Conservation (phyloP, 2,797 vertebrate genomes). For the Chromis chromis region DNA sequence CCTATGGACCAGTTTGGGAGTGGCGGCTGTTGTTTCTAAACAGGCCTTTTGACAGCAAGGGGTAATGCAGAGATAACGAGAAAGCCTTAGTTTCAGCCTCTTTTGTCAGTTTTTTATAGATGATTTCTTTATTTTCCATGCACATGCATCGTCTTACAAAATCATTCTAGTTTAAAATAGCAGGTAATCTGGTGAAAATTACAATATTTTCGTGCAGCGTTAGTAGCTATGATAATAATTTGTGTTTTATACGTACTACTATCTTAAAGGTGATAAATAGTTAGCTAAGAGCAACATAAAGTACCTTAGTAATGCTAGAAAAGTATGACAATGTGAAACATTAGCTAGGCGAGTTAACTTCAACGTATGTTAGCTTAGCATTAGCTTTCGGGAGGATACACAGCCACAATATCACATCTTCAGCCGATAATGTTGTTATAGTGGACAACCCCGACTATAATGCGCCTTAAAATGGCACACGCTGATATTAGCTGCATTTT, state of each 20-base stretch:
- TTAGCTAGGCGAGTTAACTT: not conserved
- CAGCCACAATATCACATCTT: not conserved
- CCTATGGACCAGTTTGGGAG: no score
- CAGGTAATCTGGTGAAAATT: no score
- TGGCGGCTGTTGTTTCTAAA: no score
- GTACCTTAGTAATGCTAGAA: not conserved
- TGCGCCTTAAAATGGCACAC: not conserved
- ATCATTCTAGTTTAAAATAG: no score
- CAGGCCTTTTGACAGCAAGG: no score
- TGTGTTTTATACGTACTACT: not conserved
- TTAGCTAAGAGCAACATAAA: accelerated
- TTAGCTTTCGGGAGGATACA: slow-evolving; percentile 48
- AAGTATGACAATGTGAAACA: not conserved
- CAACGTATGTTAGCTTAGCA: slow-evolving; percentile 62
- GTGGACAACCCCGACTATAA: no score
- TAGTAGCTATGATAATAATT: not conserved
- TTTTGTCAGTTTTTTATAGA: no score
- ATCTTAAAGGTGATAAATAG: not conserved
- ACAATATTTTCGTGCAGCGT: no score
- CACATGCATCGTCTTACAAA: no score
- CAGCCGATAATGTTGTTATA: not conserved
- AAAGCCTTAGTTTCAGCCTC: no score
- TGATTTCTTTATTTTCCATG: no score
- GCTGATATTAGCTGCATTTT: accelerated
- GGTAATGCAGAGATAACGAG: no score